Percentiles rank a stretch among this genome's conserved stretches.
Evolutionary conservation across 2,797 vertebrate genomes (phyloP).

Genomic region (Typhlichthys subterraneus): DNA sequence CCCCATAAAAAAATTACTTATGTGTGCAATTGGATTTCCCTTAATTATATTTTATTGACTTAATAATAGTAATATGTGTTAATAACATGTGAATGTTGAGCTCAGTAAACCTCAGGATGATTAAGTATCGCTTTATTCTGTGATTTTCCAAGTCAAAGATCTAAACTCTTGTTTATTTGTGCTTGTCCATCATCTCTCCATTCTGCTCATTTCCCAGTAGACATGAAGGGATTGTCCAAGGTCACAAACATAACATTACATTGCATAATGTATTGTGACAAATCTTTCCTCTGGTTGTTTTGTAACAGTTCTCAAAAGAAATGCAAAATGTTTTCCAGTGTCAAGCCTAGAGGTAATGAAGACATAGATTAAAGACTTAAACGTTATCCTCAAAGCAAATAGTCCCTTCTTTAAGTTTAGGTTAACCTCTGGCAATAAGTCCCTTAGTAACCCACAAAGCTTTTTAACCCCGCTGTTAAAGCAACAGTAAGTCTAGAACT

Average conservation of each 20-base stretch:
- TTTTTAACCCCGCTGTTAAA: background rate
- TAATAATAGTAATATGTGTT: too few relatives aligned
- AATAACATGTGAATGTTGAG: too few relatives aligned
- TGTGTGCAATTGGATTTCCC: too few relatives aligned
- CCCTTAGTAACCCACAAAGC: background rate
- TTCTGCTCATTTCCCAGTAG: slow-evolving; percentile 54
- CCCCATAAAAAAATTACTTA: too few relatives aligned
- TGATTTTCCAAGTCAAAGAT: background rate
- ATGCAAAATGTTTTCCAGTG: slow-evolving; percentile 32
- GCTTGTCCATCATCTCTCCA: slow-evolving; percentile 54
- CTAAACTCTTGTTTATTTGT: slow-evolving; percentile 34
- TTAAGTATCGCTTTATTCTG: background rate
- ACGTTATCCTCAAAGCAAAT: slow-evolving; percentile 11
- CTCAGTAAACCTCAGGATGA: too few relatives aligned
- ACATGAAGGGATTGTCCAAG: slow-evolving; percentile 47
- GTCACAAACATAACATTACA: slow-evolving; percentile 50
- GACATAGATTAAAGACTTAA: slow-evolving; percentile 39
- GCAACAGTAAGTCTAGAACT: too few relatives aligned
- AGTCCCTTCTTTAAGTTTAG: background rate
- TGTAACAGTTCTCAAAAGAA: slow-evolving; percentile 45
- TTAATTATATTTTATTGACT: too few relatives aligned
- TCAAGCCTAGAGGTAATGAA: slow-evolving; percentile 32
- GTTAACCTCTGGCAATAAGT: background rate
- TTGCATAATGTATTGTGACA: slow-evolving; percentile 50
- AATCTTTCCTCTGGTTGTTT: slow-evolving; percentile 40